Evolutionary conservation across 2,888 invertebrate genomes (phyloP).

Genomic region (Diarsia rubi): DNA sequence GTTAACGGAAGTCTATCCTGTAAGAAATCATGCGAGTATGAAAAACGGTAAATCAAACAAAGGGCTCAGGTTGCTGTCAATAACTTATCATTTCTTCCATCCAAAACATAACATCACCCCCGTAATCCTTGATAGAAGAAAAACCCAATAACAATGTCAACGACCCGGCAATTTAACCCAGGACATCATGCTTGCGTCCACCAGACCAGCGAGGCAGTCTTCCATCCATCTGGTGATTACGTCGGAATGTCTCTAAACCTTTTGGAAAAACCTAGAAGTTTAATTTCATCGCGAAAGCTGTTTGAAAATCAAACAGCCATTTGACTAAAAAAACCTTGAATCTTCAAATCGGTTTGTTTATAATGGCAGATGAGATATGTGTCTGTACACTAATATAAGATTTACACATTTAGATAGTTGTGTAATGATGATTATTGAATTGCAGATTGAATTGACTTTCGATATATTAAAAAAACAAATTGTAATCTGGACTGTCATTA

Average conservation of each 20-base stretch:
- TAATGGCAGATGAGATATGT: not conserved
- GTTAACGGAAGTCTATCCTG: not conserved
- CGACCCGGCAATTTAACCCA: no score
- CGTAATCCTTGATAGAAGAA: no score
- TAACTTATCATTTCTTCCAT: not conserved
- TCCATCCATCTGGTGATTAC: not conserved
- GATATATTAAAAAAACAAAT: slow-evolving; percentile 22
- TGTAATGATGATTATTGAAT: slow-evolving; percentile 36
- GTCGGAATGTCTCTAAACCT: not conserved
- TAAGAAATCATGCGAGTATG: not conserved
- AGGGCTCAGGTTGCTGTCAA: not conserved
- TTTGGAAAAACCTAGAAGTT: not conserved
- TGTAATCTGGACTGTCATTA: slow-evolving; percentile 27
- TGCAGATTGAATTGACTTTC: slow-evolving; percentile 32
- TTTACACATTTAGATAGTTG: slow-evolving; percentile 10
- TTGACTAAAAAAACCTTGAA: not conserved
- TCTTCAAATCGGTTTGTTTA: not conserved
- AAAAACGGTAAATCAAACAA: not conserved
- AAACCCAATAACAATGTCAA: no score
- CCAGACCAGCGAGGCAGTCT: no score
- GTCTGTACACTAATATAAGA: slow-evolving; percentile 1
- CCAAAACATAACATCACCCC: no score
- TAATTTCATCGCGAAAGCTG: not conserved
- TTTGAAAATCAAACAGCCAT: not conserved
- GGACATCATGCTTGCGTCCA: no score